Conservation (phyloP, 2,113 vertebrate genomes). For the Ceyx cyanopectus region DNA sequence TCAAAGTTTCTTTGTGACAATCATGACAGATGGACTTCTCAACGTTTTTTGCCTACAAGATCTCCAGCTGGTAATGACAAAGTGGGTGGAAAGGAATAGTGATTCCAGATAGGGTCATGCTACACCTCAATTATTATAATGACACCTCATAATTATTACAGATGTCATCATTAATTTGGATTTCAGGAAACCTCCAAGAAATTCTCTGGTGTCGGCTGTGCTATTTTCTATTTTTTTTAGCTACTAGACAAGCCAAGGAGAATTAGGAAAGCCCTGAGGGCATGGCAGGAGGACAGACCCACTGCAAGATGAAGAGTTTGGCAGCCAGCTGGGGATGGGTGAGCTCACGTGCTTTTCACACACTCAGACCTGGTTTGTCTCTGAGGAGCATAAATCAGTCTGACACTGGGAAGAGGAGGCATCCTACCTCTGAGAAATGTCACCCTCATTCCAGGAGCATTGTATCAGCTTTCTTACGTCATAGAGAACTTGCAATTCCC, state of each 20-base stretch:
- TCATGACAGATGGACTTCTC: not conserved
- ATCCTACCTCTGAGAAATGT: not conserved
- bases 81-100: not conserved
- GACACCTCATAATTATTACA: not conserved
- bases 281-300: not conserved
- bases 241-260: not conserved
- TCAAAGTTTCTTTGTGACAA: not conserved
- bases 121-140: not conserved
- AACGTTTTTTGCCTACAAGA: not conserved
- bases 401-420: not conserved
- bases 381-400: not conserved
- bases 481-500: rapidly evolving
- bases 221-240: not conserved
- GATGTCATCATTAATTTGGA: not conserved
- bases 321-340: not conserved
- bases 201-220: not conserved
- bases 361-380: not conserved
- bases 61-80: not conserved
- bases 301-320: not conserved
- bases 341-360: not conserved
- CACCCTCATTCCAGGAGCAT: not conserved
- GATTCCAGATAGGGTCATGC: not conserved
- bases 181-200: not conserved
- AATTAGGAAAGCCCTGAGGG: not conserved
- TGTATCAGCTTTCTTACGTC: not conserved